Base-by-base conservation (phyloP, 2,888 invertebrate genomes). In the Glaucopsyche alexis region DNA sequence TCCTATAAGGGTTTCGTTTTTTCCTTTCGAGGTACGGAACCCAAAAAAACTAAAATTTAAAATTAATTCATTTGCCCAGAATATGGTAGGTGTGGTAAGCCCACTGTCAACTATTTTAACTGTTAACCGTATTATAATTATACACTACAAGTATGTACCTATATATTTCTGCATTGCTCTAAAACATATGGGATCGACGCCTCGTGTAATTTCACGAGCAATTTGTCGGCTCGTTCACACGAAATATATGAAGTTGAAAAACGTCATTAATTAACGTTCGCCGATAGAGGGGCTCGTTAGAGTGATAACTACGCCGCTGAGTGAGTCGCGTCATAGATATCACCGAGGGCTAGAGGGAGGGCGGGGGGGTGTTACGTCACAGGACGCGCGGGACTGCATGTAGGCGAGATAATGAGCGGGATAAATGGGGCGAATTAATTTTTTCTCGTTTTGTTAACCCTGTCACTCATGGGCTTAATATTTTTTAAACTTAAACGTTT, bases 241-340 rank as follows among this genome's bases (percentile, higher is more conserved):
- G 60, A 16, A 29, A 29, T 29, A 19, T 55, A 7, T 38, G 29
- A 60, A 29, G 60, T 60, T 60, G 29, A 60, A 60, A 60, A 60
- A 60, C 29, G 29, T 13, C 60, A 60, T 60, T 60, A 60, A 60
- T 60, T 60, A 60, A 60, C 60, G 60, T 13, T 38, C 60, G 7
- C 60, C 29, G 60, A 60, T 60, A 38, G 47, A 47, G 47, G 47
- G 60, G 60, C 60, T 60, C 60, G 60, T 29, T 60, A 38, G 60
- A 29, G 29, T 47, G 47, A 13, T 60, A 60, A 60, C 60, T 60
- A 60, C 60, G 60, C 60, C 60, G 13, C 60, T 60, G 60, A 60
- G 60, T 60, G 60, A 13, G 29, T 11, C 60, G 60, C 29, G 60
- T 60, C 60, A 60, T 38, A 60, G 60, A 60, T 14, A 14, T 16